These are phyloP conservation scores for Ctenopoma kingsleyae DNA, from an alignment of 2,797 vertebrate genomes.

Conservation along the genomic window DNA sequence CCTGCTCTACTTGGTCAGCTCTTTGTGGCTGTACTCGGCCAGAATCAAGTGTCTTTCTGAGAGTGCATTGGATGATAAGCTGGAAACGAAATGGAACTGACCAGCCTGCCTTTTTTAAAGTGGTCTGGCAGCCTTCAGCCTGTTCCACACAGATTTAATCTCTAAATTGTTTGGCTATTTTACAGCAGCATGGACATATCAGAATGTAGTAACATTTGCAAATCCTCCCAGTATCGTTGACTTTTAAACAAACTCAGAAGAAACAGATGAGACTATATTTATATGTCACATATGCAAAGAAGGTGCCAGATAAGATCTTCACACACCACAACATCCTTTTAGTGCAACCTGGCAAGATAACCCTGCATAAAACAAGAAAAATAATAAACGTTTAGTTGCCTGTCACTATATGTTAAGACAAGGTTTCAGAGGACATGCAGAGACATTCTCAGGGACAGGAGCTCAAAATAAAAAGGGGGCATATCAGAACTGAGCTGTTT, in stretches of 20 bases:
- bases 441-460: not conserved
- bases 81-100: not conserved
- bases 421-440: not conserved
- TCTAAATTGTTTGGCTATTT: not conserved
- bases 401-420: not conserved
- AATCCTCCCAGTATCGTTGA: not conserved
- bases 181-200: not conserved
- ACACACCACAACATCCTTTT: not conserved
- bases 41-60: conserved; percentile 12
- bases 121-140: not conserved
- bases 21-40: conserved; percentile 14
- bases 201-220: not conserved
- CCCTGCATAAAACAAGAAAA: not conserved
- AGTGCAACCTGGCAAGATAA: not conserved
- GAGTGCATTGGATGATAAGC: conserved; percentile 32
- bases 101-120: not conserved
- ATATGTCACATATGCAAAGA: not conserved
- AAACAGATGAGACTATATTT: not conserved
- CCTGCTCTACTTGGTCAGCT: conserved; percentile 35
- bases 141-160: not conserved
- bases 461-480: too few relatives aligned
- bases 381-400: not conserved
- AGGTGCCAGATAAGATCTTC: not conserved
- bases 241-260: not conserved
- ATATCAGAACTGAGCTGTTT: too few relatives aligned